Evolutionary conservation across 2,797 vertebrate genomes (phyloP).

Genomic region (Columba guinea): DNA sequence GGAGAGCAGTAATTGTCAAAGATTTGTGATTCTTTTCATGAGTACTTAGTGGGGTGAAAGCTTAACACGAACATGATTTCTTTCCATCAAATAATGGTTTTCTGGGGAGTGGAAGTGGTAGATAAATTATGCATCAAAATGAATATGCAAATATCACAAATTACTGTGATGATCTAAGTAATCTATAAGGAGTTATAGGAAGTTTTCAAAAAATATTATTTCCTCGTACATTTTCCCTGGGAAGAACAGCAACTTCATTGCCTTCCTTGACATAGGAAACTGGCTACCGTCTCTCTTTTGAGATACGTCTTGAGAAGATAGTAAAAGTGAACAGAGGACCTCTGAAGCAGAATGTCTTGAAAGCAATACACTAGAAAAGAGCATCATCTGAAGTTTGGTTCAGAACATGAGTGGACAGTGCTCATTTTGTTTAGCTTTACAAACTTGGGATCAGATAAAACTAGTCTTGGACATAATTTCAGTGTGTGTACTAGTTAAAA

Average conservation of each 20-base stretch:
- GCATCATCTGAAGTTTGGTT: neutral
- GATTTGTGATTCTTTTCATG: neutral
- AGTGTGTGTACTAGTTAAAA: neutral
- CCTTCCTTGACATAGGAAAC: neutral
- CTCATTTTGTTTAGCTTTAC: neutral
- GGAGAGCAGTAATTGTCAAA: neutral
- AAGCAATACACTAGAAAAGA: neutral
- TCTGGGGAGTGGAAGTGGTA: accelerated
- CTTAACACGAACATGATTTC: accelerated
- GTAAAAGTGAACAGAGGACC: neutral
- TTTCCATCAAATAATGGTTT: neutral
- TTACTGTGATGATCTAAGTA: neutral
- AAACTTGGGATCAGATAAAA: neutral
- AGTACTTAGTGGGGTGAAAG: accelerated
- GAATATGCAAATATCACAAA: neutral
- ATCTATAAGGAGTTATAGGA: neutral
- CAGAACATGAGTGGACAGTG: neutral
- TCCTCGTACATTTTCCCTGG: neutral
- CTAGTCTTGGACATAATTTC: neutral
- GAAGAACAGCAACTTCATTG: neutral
- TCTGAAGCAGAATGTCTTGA: neutral
- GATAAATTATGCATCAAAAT: neutral
- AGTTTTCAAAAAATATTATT: neutral
- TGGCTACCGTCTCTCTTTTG: neutral
- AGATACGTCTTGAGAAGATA: neutral